phyloP scores from a whole-genome alignment of 2,113 vertebrate species.

The Cichladusa arquata region DNA sequence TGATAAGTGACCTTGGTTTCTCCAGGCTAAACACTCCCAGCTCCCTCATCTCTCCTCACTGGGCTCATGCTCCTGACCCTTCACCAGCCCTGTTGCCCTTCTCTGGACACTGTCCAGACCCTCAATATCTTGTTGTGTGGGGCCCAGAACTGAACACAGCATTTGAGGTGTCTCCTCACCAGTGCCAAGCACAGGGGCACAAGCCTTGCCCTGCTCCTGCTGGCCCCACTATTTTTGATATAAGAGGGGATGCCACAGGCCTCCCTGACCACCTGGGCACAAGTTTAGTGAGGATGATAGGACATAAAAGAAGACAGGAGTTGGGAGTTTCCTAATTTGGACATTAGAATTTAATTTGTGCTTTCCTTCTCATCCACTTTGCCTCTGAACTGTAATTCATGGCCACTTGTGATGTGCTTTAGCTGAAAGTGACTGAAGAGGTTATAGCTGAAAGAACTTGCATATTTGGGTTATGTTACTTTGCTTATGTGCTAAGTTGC shows the following conservation, averaged over 20 bases:
- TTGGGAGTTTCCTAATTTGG: neutral
- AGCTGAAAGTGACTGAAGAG: neutral
- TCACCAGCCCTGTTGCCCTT: neutral
- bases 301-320: neutral
- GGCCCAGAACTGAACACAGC: neutral
- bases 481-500: neutral
- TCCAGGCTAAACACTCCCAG: neutral
- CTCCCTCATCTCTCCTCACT: neutral
- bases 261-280: neutral
- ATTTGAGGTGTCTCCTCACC: neutral
- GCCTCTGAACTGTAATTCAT: neutral
- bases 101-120: neutral
- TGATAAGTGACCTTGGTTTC: accelerated
- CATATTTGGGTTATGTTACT: neutral
- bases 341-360: neutral
- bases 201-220: neutral
- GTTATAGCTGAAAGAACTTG: neutral
- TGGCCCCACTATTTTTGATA: neutral
- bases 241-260: neutral
- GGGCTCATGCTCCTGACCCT: neutral
- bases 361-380: neutral
- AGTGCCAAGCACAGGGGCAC: accelerated
- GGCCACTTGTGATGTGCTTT: neutral
- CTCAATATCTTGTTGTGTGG: neutral
- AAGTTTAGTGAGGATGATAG: neutral